Evolutionary conservation across 2,797 vertebrate species (phyloP), one percentile per base, ranked within the genome.

Genomic region (Gobionotothen gibberifrons): DNA sequence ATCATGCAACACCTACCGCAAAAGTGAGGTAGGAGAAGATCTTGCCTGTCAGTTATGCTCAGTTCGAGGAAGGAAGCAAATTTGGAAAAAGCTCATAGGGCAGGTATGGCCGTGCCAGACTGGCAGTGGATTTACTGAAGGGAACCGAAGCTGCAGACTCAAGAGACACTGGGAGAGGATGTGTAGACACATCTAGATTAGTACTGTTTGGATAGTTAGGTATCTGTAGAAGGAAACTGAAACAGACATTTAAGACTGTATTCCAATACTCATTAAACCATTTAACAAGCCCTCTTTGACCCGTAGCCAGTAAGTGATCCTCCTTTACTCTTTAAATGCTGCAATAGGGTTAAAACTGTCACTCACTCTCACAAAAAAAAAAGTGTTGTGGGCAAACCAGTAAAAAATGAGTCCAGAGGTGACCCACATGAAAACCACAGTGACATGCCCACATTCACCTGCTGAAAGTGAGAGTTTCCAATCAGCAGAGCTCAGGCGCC

Each of bases 181-280:
- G 66, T 73, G 26, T 13, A 49, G 48, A 60, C 36, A 29, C 54
- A 83, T 79, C n/a, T 56, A 65, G 62, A 78, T 70, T 46, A 62
- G 42, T 67, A 17, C 55, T 72, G 62, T 67, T 81, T 67, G 59
- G 36, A 74, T 32, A 74, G 3, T 74, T 51, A 16, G 11, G 26
- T 61, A 29, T 70, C 59, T 21, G 26, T 62, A 51, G 42, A 76
- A 32, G 14, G 17, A 80, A 74, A 47, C 54, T 29, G 21, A 74
- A 84, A 55, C 47, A 47, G 76, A 72, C 62, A 42, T 74, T 73
- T 48, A 48, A 80, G 56, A 62, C 36, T 62, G 57, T 44, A 51
- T 53, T 82, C 21, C 29, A 54, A 44, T 53, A 54, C 42, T 44
- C 43, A 49, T 68, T 70, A 42, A 56, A 59, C 22, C 43, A 49